Evolutionary conservation across 2,797 vertebrate species (phyloP).

Genomic region (Valencia hispanica): DNA sequence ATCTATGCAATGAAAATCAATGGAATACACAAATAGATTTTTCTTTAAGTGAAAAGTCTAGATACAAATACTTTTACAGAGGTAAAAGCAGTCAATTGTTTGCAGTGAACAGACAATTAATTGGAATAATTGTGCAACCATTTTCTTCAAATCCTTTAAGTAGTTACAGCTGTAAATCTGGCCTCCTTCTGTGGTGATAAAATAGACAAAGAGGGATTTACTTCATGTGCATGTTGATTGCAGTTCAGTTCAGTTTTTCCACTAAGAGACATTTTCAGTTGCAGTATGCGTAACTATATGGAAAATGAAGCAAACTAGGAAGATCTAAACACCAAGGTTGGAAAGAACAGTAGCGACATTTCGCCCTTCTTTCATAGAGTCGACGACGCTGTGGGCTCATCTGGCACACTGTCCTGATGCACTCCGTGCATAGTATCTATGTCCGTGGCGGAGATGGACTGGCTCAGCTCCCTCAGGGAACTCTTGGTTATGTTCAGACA

Average conservation of each 20-base stretch:
- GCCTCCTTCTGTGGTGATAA: constrained; percentile 5
- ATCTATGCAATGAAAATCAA: neutral
- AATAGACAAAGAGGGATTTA: constrained; percentile 16
- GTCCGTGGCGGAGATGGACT: constrained; percentile 87
- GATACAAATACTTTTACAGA: neutral
- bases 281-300: constrained; percentile 20
- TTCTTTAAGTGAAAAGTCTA: neutral
- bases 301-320: constrained; percentile 45
- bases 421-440: constrained; percentile 58
- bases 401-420: constrained; percentile 42
- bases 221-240: constrained; percentile 11
- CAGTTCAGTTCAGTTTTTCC: constrained; percentile 48
- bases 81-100: constrained; percentile 1
- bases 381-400: constrained; percentile 65
- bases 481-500: constrained; percentile 88
- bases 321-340: constrained; percentile 42
- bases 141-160: constrained; percentile 5
- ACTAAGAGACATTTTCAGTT: constrained; percentile 30
- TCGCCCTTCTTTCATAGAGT: constrained; percentile 53
- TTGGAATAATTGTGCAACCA: constrained; percentile 7
- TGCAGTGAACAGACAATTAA: neutral
- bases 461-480: constrained; percentile 89
- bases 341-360: constrained; percentile 24
- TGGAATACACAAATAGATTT: neutral
- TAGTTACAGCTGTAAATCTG: constrained; percentile 7